Evolutionary conservation across 2,888 invertebrate genomes (phyloP), one percentile per base, ranked within the genome.

Genomic region (Orchesellides sinensis): DNA sequence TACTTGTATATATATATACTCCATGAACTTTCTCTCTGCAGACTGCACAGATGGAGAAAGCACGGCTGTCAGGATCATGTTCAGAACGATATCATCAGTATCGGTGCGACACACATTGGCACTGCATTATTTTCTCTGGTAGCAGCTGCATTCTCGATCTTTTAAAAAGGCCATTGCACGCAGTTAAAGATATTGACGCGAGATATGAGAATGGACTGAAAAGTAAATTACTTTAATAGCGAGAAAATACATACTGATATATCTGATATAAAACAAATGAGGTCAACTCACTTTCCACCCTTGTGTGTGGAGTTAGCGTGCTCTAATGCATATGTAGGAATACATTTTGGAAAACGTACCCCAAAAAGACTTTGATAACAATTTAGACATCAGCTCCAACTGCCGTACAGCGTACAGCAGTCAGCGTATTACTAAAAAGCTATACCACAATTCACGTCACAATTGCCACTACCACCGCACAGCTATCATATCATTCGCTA

Each of bases 101-200:
- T 21, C 12, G 59, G 29, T 27, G 17, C 35, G 63, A 63, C 63
- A 63, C 63, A 63, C 25, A 59, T 59, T 59, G 27, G 59, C 59
- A 59, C 59, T 19, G 32, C 35, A 27, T 19, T 35, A 35, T 6
- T 27, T 29, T 14, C 29, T 14, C 14, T 63, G 35, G 63, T 63
- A 63, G 63, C 63, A 63, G 63, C 63, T 63, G 63, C 35, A 63
- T n/a, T 59, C n/a, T 29, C 14, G 3, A 19, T 63, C 6, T 29
- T 35, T n/a, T 29, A 59, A 27, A 63, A 35, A 63, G 3, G 27
- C 21, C 25, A 27, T 63, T 63, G 17, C 35, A 14, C 19, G 12
- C 5, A 17, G 52, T 21, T 52, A 17, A 8, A 47, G 47, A 47
- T 47, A 47, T 47, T 14, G 47, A 47, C 5, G 12, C n/a, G n/a